Percentiles rank a stretch among this genome's conserved stretches.
phyloP scores from a whole-genome alignment of 2,113 vertebrate genomes.

The Protobothrops flavoviridis region DNA sequence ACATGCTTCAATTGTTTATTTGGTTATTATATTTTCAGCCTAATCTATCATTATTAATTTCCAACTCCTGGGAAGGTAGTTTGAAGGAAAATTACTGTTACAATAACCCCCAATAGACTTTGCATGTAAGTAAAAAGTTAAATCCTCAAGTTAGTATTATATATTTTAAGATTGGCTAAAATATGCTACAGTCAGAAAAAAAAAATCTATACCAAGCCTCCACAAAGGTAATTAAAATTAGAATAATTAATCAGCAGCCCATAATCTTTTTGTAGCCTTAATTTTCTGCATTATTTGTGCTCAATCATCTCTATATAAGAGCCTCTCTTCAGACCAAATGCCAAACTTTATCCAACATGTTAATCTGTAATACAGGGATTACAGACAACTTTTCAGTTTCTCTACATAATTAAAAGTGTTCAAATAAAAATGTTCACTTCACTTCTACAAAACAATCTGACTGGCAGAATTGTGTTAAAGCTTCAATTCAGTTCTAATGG shows the following conservation, averaged over 20 bases:
- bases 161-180: not conserved
- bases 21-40: not conserved
- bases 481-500: not conserved
- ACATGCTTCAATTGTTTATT: not conserved
- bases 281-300: not conserved
- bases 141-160: not conserved
- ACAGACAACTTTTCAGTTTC: not conserved
- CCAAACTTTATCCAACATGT: not conserved
- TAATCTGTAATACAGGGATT: not conserved
- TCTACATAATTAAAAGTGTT: not conserved
- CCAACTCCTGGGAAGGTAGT: not conserved
- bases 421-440: not conserved
- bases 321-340: not conserved
- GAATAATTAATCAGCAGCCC: not conserved
- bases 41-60: not conserved
- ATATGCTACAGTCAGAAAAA: not conserved
- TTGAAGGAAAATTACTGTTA: not conserved
- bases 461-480: not conserved
- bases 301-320: not conserved
- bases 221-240: not conserved
- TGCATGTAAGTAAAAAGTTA: not conserved
- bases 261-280: not conserved
- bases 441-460: not conserved
- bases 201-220: not conserved
- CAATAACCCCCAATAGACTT: not conserved